Percentiles rank a stretch among this genome's conserved stretches.
Conservation (phyloP, 2,113 vertebrate genomes). For the Phylloscopus trochilus region DNA sequence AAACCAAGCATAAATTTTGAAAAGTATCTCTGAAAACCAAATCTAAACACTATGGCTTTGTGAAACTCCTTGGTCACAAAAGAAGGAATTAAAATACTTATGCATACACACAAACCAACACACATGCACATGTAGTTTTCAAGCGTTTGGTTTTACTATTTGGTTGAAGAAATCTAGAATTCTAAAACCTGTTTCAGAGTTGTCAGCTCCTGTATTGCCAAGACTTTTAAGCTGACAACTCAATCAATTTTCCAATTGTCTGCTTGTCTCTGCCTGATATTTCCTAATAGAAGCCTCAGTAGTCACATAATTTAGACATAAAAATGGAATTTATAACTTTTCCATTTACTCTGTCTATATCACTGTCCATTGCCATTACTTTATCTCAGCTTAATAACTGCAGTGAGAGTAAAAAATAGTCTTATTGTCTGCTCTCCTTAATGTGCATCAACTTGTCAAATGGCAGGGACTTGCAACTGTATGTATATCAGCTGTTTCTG, state of each 20-base stretch:
- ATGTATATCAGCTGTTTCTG: neutral
- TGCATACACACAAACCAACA: rapidly evolving
- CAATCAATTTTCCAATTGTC: neutral
- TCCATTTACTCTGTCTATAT: neutral
- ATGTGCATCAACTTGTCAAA: neutral
- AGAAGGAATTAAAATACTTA: neutral
- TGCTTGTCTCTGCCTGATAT: neutral
- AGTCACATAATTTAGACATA: neutral
- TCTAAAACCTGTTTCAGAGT: neutral
- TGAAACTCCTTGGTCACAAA: neutral
- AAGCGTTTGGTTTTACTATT: neutral
- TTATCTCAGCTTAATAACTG: neutral
- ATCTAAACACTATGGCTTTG: neutral
- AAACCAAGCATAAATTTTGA: neutral
- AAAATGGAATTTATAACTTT: constrained; percentile 26
- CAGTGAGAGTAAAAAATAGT: neutral
- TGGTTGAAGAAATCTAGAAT: neutral
- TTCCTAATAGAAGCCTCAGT: neutral
- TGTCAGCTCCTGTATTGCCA: neutral
- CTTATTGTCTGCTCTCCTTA: neutral
- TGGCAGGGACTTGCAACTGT: neutral
- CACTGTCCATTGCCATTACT: neutral
- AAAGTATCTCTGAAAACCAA: neutral
- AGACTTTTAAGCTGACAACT: neutral
- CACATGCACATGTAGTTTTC: neutral